Evolutionary conservation across 1,140 invertebrate species (phyloP), one percentile per base, ranked within the genome.

Genomic region (Neotoxoptera formosana): DNA sequence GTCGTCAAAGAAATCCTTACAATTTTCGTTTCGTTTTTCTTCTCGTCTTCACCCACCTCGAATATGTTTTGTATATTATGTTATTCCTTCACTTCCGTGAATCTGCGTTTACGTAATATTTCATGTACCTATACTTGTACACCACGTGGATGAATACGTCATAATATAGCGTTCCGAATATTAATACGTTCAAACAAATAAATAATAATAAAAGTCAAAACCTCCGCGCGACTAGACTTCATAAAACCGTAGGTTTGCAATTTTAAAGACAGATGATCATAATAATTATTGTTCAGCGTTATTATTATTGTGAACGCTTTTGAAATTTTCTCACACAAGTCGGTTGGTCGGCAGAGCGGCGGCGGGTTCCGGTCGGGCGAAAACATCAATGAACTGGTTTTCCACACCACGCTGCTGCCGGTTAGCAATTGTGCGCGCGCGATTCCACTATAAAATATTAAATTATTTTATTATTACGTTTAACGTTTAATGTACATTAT

Each of bases 301-400:
- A 41, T 41, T 84, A 45, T 45, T 45, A 45, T 41, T 41, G 3
- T 8, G 83, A 87, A 48, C 45, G 14, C 60, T 76, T 48, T 87
- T 6, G 45, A 45, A 11, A 48, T 51, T 48, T 87, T 87, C 86
- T 41, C 86, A 47, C 86, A 48, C 45, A 67, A 67, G 30, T 67
- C 60, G 60, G 45, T 30, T 23, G 6, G 30, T 14, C 41, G 30
- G 17, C 20, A 45, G 9, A 45, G 9, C 83, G 11, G 41, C 41
- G 6, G 48, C 87, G 87, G 51, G 47, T 89, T 89, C 51, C 51
- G 51, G 87, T 56, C 87, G 87, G 51, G 51, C 48, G 34, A 89
- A 89, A 53, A 89, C 51, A 89, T 89, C 87, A 89, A 89, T 89
- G 87, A 89, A 89, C 87, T 89, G 87, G 87, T 89, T 89, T 21